A percentile compares a stretch with the other conserved stretches of the same genome.
These are phyloP conservation scores for Coboldia fuscipes DNA, from an alignment of 1,140 invertebrate genomes.

Conservation along the genomic window DNA sequence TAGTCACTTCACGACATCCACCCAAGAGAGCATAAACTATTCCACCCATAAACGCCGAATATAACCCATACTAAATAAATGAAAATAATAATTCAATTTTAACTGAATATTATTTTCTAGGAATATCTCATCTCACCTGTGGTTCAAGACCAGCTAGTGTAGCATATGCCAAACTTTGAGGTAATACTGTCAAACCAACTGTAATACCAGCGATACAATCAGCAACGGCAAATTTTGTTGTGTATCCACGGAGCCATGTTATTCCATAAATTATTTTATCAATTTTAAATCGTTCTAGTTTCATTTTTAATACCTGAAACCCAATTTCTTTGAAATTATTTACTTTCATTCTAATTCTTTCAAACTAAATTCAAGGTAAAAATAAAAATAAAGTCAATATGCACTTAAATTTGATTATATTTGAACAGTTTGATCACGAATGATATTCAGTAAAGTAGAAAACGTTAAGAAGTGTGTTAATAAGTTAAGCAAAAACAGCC, in stretches of 20 bases:
- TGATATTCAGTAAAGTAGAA: too few species aligned
- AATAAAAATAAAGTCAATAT: too few species aligned
- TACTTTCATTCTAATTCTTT: too few species aligned
- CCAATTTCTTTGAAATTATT: too few species aligned
- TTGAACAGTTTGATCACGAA: too few species aligned
- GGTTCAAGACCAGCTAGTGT: conserved; percentile 59
- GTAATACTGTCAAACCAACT: conserved; percentile 72
- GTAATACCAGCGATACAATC: conserved; percentile 66
- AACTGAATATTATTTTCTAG: not conserved
- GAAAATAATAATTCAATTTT: not conserved
- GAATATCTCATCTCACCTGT: conserved; percentile 31
- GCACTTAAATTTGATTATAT: too few species aligned
- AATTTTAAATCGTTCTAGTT: not conserved
- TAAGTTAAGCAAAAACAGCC: too few species aligned
- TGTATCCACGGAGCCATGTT: conserved; percentile 48
- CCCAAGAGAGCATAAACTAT: conserved; percentile 81
- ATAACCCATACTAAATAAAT: conserved; percentile 70
- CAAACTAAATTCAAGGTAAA: too few species aligned
- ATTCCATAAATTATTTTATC: conserved; percentile 25
- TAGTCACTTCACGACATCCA: conserved; percentile 76
- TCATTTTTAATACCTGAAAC: too few species aligned
- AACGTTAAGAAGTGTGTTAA: too few species aligned
- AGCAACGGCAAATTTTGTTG: conserved; percentile 41
- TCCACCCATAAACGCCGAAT: conserved; percentile 79
- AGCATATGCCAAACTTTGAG: conserved; percentile 72